Base-by-base conservation (phyloP, 2,797 vertebrate species). In the Coilia nasus region DNA sequence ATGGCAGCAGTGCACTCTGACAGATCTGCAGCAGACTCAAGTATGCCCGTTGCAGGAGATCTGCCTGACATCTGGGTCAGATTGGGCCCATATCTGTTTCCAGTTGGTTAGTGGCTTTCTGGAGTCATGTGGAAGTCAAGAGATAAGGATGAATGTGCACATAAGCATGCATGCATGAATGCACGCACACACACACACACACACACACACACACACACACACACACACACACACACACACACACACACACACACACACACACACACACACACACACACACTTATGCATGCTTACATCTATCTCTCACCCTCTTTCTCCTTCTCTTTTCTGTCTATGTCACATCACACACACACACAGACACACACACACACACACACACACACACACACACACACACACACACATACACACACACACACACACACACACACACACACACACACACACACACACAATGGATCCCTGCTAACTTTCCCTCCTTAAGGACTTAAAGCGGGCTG, bases 201-300 rank as follows among this genome's bases (percentile, higher is more conserved):
- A 75, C 67, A 75, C 31, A 41, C 31, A 41, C 14, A 41, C 67
- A 75, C 71, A 28, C 11, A 25, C 62, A 31, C 7, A 41, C 71
- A 78, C 71, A 78, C 71, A 78, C 17, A 78, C 31, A 78, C 71
- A 75, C 67, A 75, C 67, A 75, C 31, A 41, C 28, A 35, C 31
- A 75, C 67, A 75, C 14, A 75, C 31, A 75, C 60, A 54, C 47
- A 56, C 47, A 47, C n/a, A n/a, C 47, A 59, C n/a, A 54, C 47
- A 46, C 41, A 23, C 80, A 35, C 3, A 28, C n/a, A 31, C 57
- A 59, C 57, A 59, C 57, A 59, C 57, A 59, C 57, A 59, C 57
- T 21, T 14, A 54, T 54, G 9, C 50, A 54, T 54, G 7, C 50
- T 3, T 9, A 14, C 50, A 54, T 54, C 50, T 14, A 9, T 54